A percentile compares a stretch with the other conserved stretches of the same genome.
Evolutionary conservation across 2,797 vertebrate genomes (phyloP).

Genomic region (Xiphorhynchus erythropygius): DNA sequence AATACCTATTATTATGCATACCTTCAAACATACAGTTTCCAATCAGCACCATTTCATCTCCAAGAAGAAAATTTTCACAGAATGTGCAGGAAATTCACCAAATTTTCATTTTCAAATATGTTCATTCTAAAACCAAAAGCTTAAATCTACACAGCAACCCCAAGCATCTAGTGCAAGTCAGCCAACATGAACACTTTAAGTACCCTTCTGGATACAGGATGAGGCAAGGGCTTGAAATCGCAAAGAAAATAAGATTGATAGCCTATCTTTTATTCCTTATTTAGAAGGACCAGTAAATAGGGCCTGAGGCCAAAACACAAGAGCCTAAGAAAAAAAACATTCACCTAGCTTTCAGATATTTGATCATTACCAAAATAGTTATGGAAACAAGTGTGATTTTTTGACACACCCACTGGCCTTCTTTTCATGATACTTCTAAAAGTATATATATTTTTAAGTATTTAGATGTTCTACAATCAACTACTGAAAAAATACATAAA

Average conservation of each 20-base stretch:
- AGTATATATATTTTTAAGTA: fast-evolving
- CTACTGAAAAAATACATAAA: background rate
- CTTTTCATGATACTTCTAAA: background rate
- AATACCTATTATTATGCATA: background rate
- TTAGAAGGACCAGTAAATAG: background rate
- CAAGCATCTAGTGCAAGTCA: background rate
- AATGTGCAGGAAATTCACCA: background rate
- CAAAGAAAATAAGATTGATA: background rate
- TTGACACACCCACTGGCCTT: background rate
- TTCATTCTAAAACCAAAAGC: background rate
- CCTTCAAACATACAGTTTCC: background rate
- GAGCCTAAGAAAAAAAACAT: background rate
- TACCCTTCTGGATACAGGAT: background rate
- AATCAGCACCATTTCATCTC: background rate
- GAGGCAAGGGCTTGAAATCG: background rate
- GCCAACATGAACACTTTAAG: background rate
- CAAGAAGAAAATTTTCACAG: background rate
- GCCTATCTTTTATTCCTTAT: background rate
- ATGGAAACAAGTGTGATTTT: background rate
- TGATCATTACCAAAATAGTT: background rate
- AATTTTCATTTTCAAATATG: background rate
- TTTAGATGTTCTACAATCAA: background rate
- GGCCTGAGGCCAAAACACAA: background rate
- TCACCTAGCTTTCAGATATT: background rate
- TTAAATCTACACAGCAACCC: background rate